Percentiles rank a stretch among this genome's conserved stretches.
phyloP scores from a whole-genome alignment of 2,797 vertebrate genomes.

The Sphaeramia orbicularis region DNA sequence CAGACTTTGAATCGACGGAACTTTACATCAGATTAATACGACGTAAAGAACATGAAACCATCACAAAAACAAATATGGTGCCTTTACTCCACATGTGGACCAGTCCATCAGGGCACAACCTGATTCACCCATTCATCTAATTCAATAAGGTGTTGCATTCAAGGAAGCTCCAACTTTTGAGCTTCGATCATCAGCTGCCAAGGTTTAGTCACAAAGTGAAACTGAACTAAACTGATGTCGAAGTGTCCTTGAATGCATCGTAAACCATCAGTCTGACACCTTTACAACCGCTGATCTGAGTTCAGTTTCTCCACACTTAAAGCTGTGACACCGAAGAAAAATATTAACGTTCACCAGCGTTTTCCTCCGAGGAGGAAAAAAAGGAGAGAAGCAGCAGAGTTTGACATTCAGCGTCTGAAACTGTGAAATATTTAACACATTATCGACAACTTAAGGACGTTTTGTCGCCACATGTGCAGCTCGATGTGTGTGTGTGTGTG shows the following conservation, averaged over 20 bases:
- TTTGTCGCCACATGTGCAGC: conserved; percentile 36
- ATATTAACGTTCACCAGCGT: background rate
- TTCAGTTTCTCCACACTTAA: background rate
- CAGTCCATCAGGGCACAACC: no score
- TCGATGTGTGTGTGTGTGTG: no score
- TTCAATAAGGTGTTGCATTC: conserved; percentile 27
- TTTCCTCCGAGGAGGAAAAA: background rate
- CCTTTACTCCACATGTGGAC: no score
- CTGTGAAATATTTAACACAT: conserved; percentile 45
- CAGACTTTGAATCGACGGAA: no score
- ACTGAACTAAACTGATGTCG: background rate
- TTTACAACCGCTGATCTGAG: background rate
- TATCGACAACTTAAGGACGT: conserved; percentile 46
- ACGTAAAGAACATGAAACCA: no score
- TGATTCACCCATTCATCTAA: no score
- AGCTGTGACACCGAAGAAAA: background rate
- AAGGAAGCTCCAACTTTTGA: conserved; percentile 18
- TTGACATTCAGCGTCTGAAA: conserved; percentile 14
- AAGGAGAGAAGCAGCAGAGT: background rate
- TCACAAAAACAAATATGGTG: no score
- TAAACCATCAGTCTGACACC: background rate
- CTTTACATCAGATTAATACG: no score
- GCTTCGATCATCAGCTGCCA: conserved; percentile 5
- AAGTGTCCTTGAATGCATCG: background rate
- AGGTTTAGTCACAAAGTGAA: no score